Evolutionary conservation across 2,888 invertebrate species (phyloP), one percentile per base, ranked within the genome.

Genomic region (Eremobia ochroleuca): DNA sequence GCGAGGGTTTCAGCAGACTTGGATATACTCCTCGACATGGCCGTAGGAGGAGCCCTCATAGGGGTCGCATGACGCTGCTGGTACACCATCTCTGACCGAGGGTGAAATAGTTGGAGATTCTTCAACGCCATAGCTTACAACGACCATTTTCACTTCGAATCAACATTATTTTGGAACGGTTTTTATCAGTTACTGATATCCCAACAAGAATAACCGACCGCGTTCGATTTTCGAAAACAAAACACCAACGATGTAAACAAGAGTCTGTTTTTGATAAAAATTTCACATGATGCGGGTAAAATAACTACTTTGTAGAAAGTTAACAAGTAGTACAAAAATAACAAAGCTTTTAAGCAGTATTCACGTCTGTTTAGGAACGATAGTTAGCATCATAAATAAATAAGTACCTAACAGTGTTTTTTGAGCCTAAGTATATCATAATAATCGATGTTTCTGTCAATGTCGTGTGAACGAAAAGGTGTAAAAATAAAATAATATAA

Each of bases 1-100:
- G 92, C 92, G 34, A 97, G 90, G 8, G 95, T 94, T 83, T 97
- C 97, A 73, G 97, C 97, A 52, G 96, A 96, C 79, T 93, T 95
- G 4, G 96, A 96, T 25, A 97, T 92, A 79, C 87, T 94, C 79
- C 95, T 94, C 0, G 95, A 94, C 8, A 96, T 85, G 5, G 95
- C 93, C 0, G 94, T 91, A 0, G 96, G 96, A 2, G 95, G 93
- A 0, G 96, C 97, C 90, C 91, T 93, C 94, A 97, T 94, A 1
- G 97, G 97, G 4, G 94, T 94, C 31, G 93, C 92, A 73, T 94
- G 95, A 2, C 94, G 90, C 71, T 93, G 94, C 76, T 93, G 93
- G 82, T 95, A 93, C 71, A 93, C 94, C 94, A 93, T 95, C 59
- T 95, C 94, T n/a, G 93, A 88, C 64, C 92, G 87, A 9, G 96